Percentiles rank a stretch among this genome's conserved stretches.
These are phyloP conservation scores for Microplitis mediator DNA, from an alignment of 1,140 invertebrate species.

Conservation along the genomic window DNA sequence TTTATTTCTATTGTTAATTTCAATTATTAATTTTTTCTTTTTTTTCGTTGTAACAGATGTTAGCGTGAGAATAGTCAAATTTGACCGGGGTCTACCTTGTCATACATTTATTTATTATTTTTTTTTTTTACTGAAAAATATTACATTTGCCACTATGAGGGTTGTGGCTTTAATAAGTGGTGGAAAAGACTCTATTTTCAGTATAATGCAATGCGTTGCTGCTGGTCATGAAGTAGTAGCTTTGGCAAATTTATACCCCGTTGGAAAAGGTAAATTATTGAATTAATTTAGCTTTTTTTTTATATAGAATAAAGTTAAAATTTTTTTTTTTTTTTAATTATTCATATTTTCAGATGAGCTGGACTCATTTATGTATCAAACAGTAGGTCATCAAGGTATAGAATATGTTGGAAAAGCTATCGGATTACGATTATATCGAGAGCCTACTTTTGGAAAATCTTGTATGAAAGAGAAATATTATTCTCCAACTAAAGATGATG, in stretches of 20 bases:
- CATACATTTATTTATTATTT: slow-evolving; percentile 33
- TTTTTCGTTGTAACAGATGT: slow-evolving; percentile 48
- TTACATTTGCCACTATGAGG: slow-evolving; percentile 71
- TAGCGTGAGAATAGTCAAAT: slow-evolving; percentile 39
- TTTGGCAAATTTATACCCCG: slow-evolving; percentile 92
- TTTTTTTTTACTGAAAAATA: slow-evolving; percentile 17
- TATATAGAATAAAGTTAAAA: slow-evolving; percentile 19
- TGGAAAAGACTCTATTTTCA: slow-evolving; percentile 99
- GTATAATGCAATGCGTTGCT: slow-evolving; percentile 96
- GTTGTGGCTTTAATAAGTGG: slow-evolving; percentile 92
- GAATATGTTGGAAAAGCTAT: slow-evolving; percentile 92
- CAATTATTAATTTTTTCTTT: slow-evolving; percentile 7
- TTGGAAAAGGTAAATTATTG: slow-evolving; percentile 72
- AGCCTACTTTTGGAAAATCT: slow-evolving; percentile 82
- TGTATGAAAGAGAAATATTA: slow-evolving; percentile 83
- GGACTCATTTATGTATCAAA: slow-evolving; percentile 99
- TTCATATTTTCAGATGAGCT: slow-evolving; percentile 78
- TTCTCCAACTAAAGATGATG: slow-evolving; percentile 84
- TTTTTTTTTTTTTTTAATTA: slow-evolving; percentile 18
- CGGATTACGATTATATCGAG: slow-evolving; percentile 88
- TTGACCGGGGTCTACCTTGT: slow-evolving; percentile 33
- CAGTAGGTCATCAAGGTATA: slow-evolving; percentile 94
- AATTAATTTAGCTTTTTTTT: neutral
- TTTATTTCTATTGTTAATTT: neutral
- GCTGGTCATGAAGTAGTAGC: slow-evolving; percentile 96